Evolutionary conservation across 2,113 vertebrate species (phyloP).

Genomic region (Polyodon spathula): DNA sequence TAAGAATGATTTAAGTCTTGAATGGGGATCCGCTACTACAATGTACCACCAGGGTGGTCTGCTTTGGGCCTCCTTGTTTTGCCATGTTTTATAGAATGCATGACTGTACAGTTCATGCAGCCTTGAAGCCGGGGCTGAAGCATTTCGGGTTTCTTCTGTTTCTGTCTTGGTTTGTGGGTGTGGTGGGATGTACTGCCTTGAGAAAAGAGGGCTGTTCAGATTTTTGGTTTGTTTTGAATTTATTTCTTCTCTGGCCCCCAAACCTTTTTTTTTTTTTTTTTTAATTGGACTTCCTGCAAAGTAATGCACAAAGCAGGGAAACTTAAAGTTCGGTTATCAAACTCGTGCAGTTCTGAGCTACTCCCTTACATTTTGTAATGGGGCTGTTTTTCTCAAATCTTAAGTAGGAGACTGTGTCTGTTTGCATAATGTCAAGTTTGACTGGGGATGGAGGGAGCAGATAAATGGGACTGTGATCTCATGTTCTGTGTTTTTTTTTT

Average conservation of each 20-base stretch:
- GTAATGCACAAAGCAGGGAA: slow-evolving; percentile 45
- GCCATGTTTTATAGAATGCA: slow-evolving; percentile 6
- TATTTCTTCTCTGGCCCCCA: slow-evolving; percentile 62
- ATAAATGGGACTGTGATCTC: slow-evolving; percentile 7
- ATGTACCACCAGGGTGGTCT: not conserved
- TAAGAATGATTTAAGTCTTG: not conserved
- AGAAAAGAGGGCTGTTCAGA: slow-evolving; percentile 57
- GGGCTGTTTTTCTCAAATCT: slow-evolving; percentile 21
- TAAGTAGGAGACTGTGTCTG: too few species aligned
- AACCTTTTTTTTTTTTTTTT: too few species aligned
- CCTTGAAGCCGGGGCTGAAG: not conserved
- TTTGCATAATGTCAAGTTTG: slow-evolving; percentile 23
- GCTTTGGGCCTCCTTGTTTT: not conserved
- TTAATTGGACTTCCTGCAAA: slow-evolving; percentile 54
- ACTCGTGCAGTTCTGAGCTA: slow-evolving; percentile 20
- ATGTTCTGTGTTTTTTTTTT: not conserved
- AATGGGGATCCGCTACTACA: slow-evolving; percentile 6
- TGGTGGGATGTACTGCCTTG: slow-evolving; percentile 45
- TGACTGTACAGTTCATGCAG: not conserved
- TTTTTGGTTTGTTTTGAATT: slow-evolving; percentile 57
- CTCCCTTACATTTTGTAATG: slow-evolving; percentile 22
- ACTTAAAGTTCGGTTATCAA: slow-evolving; percentile 37
- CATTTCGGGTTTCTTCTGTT: slow-evolving; percentile 20
- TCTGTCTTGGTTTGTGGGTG: slow-evolving; percentile 24
- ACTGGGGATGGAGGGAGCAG: slow-evolving; percentile 13